Base-by-base conservation (phyloP, 2,113 vertebrate genomes). In the Piaya cayana region DNA sequence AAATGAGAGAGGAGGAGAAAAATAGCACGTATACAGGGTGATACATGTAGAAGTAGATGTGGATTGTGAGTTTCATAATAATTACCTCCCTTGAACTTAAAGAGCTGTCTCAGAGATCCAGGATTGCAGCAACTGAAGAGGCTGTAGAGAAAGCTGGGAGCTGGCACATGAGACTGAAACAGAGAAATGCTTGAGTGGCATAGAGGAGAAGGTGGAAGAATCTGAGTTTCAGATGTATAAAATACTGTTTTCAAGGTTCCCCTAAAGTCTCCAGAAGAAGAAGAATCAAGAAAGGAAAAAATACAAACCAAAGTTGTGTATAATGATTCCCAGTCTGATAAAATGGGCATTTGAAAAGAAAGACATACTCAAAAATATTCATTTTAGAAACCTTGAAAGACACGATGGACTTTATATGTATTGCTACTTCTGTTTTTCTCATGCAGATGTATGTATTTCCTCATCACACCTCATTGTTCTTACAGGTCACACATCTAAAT, bases 181-280 rank as follows among this genome's bases (percentile, higher is more conserved):
- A 8, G 96, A 96, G 87, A 77, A 95, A 60, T n/a, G n/a, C n/a
- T n/a, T 1, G 96, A 98, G 85, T 67, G 96, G 97, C 91, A 91
- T 82, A 67, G 95, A 97, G 88, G 97, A 98, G 37, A 92, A 93
- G 11, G 79, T 76, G 21, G 93, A 87, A 5, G 97, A 98, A 97
- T 94, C 97, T 37, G 96, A 96, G 11, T 88, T 83, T 82, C 98
- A 97, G 98, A 96, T 96, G 70, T 84, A 96, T 92, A 98, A 97
- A 87, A 12, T 96, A 98, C 77, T 95, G 94, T 59, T 65, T 50
- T 97, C 8, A 82, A 92, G 10, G 93, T 97, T 39, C 29, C 56
- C n/a, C 64, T 97, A 45, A 72, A 93, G 68, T 39, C 39, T 39
- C 39, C 39, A 39, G 39, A 39, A 39, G 39, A 39, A 39, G 39